Percentiles rank a stretch among this genome's conserved stretches.
Evolutionary conservation across 2,888 invertebrate species (phyloP).

Genomic region (Lepidocyrtoides sp.): DNA sequence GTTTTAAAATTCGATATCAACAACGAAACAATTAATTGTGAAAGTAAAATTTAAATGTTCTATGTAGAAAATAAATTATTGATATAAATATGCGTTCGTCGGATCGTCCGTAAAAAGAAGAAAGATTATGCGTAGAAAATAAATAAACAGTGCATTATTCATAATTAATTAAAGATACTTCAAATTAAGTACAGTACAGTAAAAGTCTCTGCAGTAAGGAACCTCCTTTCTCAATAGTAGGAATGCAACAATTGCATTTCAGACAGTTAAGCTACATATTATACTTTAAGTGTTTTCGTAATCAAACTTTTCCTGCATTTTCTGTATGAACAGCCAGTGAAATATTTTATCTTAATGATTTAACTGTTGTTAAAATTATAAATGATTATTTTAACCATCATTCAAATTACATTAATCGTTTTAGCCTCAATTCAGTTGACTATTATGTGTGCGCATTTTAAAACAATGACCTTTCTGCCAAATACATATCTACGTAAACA

Average conservation of each 20-base stretch:
- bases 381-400: no score
- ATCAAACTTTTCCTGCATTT: neutral
- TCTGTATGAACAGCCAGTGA: no score
- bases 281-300: neutral
- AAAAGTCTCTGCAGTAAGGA: conserved; percentile 62
- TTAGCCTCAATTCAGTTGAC: no score
- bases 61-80: neutral
- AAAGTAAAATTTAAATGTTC: neutral
- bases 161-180: conserved; percentile 31
- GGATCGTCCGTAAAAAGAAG: neutral
- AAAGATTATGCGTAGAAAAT: conserved; percentile 9
- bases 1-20: neutral
- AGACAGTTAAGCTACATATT: conserved; percentile 32
- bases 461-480: no score
- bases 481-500: no score
- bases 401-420: no score
- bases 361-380: no score
- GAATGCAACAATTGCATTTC: conserved; percentile 67
- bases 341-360: no score
- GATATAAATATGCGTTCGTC: conserved; percentile 25
- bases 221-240: conserved; percentile 46
- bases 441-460: no score
- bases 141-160: conserved; percentile 15
- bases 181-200: conserved; percentile 60
- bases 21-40: neutral